Evolutionary conservation across 2,888 invertebrate genomes (phyloP), one percentile per base, ranked within the genome.

Genomic region (Caenorhabditis doughertyi): DNA sequence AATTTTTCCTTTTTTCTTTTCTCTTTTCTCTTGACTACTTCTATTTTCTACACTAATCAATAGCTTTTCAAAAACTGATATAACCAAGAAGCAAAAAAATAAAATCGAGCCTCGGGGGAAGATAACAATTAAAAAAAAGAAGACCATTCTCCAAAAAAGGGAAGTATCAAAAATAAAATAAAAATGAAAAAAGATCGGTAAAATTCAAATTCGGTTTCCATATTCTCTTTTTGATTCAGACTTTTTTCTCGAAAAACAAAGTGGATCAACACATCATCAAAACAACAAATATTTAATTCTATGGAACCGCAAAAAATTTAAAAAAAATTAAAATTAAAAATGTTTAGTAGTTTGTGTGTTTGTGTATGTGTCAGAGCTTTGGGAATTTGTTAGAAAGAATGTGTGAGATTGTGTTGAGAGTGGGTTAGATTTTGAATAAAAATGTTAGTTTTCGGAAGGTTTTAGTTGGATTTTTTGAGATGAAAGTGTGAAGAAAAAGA

Each of bases 101-200:
- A 23, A 21, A n/a, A 1, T 58, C 58, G 35, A 39, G 58, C 64
- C 55, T 44, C 53, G 44, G 55, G 29, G 44, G 55, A 56, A 44
- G n/a, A n/a, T n/a, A n/a, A n/a, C n/a, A n/a, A n/a, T n/a, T n/a
- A n/a, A n/a, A n/a, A n/a, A 53, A 25, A 62, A 35, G 51, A 51
- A 72, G 39, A 62, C 53, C 72, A 72, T 72, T 72, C 72, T 72
- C 62, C 29, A 64, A 51, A 49, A 32, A 35, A 67, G 53, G 0
- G 16, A 35, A 29, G 21, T 18, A n/a, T 5, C 21, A 53, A 49
- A 49, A 49, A 11, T 5, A 21, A 35, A n/a, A 21, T 44, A 32
- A 25, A 35, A 21, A 51, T 60, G 49, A 60, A 56, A 49, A 67
- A 67, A 60, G 60, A 68, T 74, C 73, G 80, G 80, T 80, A 80